These are phyloP conservation scores for Metellina segmentata DNA, from an alignment of 2,888 invertebrate species.

Conservation along the genomic window DNA sequence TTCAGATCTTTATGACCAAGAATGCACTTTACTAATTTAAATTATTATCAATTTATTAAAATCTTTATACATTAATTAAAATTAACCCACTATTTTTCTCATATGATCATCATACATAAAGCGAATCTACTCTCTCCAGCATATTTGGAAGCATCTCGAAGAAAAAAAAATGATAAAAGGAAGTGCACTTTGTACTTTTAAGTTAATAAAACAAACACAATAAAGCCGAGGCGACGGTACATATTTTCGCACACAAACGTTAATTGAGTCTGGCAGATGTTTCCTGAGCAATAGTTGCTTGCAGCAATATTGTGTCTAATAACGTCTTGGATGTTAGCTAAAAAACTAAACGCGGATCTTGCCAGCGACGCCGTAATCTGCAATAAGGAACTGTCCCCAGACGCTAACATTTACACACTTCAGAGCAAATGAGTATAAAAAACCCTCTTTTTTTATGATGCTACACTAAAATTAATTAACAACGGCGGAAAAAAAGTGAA, in stretches of 20 bases:
- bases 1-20: no score
- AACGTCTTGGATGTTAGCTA: not conserved
- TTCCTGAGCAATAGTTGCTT: not conserved
- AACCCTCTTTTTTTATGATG: conserved; percentile 37
- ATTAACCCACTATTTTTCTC: no score
- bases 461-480: conserved; percentile 58
- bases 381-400: conserved; percentile 20
- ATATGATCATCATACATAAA: no score
- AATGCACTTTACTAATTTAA: no score
- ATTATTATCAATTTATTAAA: no score
- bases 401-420: not conserved
- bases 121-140: no score
- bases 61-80: no score
- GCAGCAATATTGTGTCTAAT: not conserved
- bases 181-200: not conserved
- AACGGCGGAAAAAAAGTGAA: not conserved
- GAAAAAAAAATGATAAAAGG: no score
- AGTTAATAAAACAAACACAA: not conserved
- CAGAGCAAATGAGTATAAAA: not conserved
- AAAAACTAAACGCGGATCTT: not conserved
- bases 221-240: not conserved
- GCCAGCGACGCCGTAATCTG: not conserved
- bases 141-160: no score
- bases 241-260: not conserved
- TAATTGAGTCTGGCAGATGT: not conserved